Percentiles rank a stretch among this genome's conserved stretches.
phyloP scores from a whole-genome alignment of 2,797 vertebrate species.

The Pantherophis vulpinus region DNA sequence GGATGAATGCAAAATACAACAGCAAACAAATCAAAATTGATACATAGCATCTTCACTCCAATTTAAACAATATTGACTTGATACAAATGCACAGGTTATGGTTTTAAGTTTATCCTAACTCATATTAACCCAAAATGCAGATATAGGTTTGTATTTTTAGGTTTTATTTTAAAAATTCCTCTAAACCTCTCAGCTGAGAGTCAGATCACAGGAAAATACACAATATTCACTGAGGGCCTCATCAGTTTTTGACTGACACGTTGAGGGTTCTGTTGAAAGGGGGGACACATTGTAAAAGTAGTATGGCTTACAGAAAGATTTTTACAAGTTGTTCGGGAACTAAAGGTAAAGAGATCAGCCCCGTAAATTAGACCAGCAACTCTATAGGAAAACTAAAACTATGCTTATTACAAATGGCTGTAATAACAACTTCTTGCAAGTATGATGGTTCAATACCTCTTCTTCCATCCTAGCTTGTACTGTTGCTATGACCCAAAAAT shows the following conservation, averaged over 20 bases:
- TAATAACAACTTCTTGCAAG: not conserved
- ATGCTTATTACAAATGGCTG: not conserved
- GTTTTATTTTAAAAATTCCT: constrained; percentile 7
- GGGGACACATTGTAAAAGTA: not conserved
- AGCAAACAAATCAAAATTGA: constrained; percentile 11
- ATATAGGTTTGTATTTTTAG: not conserved
- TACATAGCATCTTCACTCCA: constrained; percentile 17
- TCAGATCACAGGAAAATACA: not conserved
- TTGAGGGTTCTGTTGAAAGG: not conserved
- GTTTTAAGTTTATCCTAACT: not conserved
- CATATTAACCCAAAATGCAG: not conserved
- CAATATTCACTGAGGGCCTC: not conserved
- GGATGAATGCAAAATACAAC: constrained; percentile 14
- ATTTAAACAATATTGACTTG: constrained; percentile 1
- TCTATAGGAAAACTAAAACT: not conserved
- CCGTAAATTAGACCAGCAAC: not conserved
- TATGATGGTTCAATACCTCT: not conserved
- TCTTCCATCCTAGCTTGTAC: not conserved
- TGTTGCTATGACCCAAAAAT: not conserved
- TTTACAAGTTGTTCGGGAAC: not conserved
- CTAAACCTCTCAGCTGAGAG: not conserved
- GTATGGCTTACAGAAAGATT: not conserved
- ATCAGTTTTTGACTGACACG: not conserved
- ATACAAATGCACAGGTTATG: not conserved
- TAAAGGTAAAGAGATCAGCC: not conserved